Evolutionary conservation across 2,113 vertebrate genomes (phyloP), one percentile per base, ranked within the genome.

Genomic region (Salvelinus fontinalis): DNA sequence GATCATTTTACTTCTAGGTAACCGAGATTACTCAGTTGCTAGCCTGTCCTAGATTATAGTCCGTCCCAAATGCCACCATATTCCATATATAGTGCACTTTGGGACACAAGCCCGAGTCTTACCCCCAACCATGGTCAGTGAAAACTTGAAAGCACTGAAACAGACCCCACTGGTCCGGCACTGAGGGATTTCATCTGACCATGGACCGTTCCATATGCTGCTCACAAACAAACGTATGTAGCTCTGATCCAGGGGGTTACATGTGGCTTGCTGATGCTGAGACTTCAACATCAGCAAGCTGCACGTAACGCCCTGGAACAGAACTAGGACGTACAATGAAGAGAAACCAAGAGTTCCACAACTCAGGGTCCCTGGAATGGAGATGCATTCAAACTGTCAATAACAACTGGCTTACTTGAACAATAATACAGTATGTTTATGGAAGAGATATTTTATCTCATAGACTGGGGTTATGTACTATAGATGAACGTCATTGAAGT

Each of bases 121-220:
- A 51, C 2, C 44, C 59, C 20, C 34, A 13, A 27, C 26, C 76
- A n/a, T n/a, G 65, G 16, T 16, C 76, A 60, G 39, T 71, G 24
- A 1, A 2, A 2, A n/a, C 66, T 20, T 48, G 77, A 31, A 29
- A 59, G 66, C 51, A 54, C 31, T 71, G 62, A 20, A 73, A 16
- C 27, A 44, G 24, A 57, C 72, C 44, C 7, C 26, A 18, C 27
- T 22, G 20, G 67, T 51, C 39, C 3, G 9, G 9, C 68, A 60
- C 78, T 51, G 59, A 44, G 49, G 31, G 44, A 48, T 24, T 71
- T 29, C 20, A 76, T 18, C 31, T n/a, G 11, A 77, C 39, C 27
- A 66, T 27, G 69, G 71, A 34, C 67, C 39, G 44, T 27, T 66
- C 64, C 67, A 73, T 60, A 80, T 71, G 64, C 60, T 76, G 70